Base-by-base conservation (phyloP, 2,113 vertebrate species). In the Rhinoderma darwinii region DNA sequence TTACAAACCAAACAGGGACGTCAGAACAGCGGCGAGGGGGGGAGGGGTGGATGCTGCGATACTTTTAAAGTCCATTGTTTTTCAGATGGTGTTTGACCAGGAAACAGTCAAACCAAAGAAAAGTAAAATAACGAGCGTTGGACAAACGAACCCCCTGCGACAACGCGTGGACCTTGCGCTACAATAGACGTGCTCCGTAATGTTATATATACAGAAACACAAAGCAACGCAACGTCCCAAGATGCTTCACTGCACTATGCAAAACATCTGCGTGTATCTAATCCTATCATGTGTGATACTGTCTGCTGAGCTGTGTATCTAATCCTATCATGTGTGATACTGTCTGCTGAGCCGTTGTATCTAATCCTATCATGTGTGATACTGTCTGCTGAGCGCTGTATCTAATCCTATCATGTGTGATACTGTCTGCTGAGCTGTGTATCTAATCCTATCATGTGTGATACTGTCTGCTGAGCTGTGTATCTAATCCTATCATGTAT, bases 21-120 rank as follows among this genome's bases (percentile, higher is more conserved):
- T 59, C 50, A 25, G 72, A 37, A 73, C 70, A 37, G 5, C 27
- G 9, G 32, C 18, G 25, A 56, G 74, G 43, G 12, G 47, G 54
- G 35, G 20, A 7, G 8, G 20, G 79, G 25, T 15, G 1, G 12
- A 14, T 7, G 27, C 17, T 20, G 44, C 43, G 44, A 10, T n/a
- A 5, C 11, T 30, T 81, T 61, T 81, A 43, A 2, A 27, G 37
- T 63, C 18, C 37, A 63, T 81, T 63, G 25, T 27, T 41, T 56
- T 80, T 56, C 6, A 22, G 25, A 25, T 59, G 56, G 54, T 81
- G 56, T 81, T 81, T 81, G 39, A 63, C 2, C 35, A 39, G 78
- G 25, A 81, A 61, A 63, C 78, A 63, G 27, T 81, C 35, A 41
- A 61, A 63, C n/a, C 22, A 81, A 63, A 81, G 14, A 14, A 43